Base-by-base conservation (phyloP, 2,797 vertebrate genomes). In the Phataginus tetradactyla region DNA sequence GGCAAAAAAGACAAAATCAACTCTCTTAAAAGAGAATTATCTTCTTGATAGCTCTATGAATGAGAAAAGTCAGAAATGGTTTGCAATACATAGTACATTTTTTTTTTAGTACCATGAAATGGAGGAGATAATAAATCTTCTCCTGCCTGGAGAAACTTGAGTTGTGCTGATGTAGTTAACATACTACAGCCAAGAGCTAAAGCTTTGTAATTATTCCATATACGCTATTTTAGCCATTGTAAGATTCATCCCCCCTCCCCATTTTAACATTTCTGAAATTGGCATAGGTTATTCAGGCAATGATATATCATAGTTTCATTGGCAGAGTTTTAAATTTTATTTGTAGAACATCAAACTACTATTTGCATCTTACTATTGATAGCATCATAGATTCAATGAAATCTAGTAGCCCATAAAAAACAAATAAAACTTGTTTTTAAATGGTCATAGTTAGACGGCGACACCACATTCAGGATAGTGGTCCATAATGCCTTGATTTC, bases 291-390 rank as follows among this genome's bases (percentile, higher is more conserved):
- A 12, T 78, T 92, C 37, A 71, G 17, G 64, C 32, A 61, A 18
- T 89, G n/a, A 45, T 37, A 34, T 71, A 42, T 45, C 71, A 88
- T 32, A 29, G 8, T 66, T 89, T 89, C 45, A 75, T 49, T 93
- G 55, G 29, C 32, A 91, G 20, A 80, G 49, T 53, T 86, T 87
- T 61, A 66, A 3, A 66, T 74, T 77, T 63, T 79, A 49, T 86
- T 91, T 91, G 57, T 90, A 91, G 29, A 37, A 39, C 78, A 57
- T 75, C 84, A 93, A 95, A 78, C 39, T 39, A 39, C 39, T 93
- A 90, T 75, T 51, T 71, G 14, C 23, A 23, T 84, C 69, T 91
- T 95, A 79, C 61, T 78, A 53, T 32, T 66, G 53, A 80, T 20
- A 77, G 6, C n/a, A 49, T 66, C 42, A 94, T 86, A 95, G 7